phyloP scores from a whole-genome alignment of 2,113 vertebrate species.

The Tachysurus fulvidraco region DNA sequence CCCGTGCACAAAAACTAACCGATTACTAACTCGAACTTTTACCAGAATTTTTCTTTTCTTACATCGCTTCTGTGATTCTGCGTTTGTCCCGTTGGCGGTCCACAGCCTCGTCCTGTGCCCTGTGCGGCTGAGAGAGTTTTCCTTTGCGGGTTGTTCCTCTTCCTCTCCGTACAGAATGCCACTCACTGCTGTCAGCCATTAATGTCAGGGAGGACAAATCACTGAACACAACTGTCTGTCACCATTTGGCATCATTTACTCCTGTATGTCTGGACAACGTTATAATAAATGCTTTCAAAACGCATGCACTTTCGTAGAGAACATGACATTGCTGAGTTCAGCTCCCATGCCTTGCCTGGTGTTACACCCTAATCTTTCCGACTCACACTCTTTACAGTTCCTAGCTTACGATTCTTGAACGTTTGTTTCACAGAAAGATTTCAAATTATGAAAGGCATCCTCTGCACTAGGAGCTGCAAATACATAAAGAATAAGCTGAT shows the following conservation, averaged over 20 bases:
- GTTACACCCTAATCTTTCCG: conserved; percentile 42
- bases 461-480: background rate
- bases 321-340: background rate
- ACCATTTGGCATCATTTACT: background rate
- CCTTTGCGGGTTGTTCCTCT: conserved; percentile 59
- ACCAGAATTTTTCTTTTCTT: conserved; percentile 33
- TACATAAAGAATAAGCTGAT: background rate
- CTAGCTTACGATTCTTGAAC: background rate
- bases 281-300: background rate
- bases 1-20: background rate
- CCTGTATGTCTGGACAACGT: background rate
- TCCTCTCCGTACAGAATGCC: conserved; percentile 68
- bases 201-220: background rate
- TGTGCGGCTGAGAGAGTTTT: conserved; percentile 34
- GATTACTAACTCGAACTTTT: background rate
- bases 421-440: background rate
- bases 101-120: conserved; percentile 6
- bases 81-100: conserved; percentile 57
- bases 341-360: background rate
- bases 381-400: background rate
- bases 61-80: conserved; percentile 66
- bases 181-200: conserved; percentile 58
- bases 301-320: too few relatives aligned
- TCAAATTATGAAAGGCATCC: background rate
- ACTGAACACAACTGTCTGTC: background rate